Evolutionary conservation across 2,797 vertebrate genomes (phyloP).

Genomic region (Silurus aristotelis): DNA sequence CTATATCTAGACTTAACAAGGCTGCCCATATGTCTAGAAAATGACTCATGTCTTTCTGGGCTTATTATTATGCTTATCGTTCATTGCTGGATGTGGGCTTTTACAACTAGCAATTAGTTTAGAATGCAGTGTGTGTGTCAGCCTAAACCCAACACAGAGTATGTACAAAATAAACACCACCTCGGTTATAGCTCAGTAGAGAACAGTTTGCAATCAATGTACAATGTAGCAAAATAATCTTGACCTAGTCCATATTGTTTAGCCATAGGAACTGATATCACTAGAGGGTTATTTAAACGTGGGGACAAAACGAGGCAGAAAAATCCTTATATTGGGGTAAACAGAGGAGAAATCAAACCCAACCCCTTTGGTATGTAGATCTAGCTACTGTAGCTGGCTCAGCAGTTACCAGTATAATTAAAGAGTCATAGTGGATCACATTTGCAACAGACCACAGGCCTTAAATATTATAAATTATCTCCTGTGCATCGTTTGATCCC

Average conservation of each 20-base stretch:
- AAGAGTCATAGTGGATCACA: not conserved
- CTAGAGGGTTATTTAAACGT: not conserved
- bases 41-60: not conserved
- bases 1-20: not conserved
- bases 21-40: not conserved
- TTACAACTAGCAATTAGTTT: not conserved
- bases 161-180: not conserved
- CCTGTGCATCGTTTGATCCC: not conserved
- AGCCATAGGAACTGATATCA: not conserved
- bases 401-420: not conserved
- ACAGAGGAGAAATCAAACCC: not conserved
- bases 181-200: not conserved
- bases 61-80: not conserved
- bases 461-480: not conserved
- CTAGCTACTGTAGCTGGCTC: not conserved
- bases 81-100: not conserved
- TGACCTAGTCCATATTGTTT: not conserved
- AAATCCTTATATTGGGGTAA: not conserved
- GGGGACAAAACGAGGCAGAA: not conserved
- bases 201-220: not conserved
- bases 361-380: not conserved
- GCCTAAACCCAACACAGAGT: not conserved
- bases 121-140: not conserved
- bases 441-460: not conserved
- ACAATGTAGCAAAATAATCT: not conserved